These are phyloP conservation scores for Bacillus rossius DNA, from an alignment of 1,140 invertebrate genomes.

Conservation along the genomic window DNA sequence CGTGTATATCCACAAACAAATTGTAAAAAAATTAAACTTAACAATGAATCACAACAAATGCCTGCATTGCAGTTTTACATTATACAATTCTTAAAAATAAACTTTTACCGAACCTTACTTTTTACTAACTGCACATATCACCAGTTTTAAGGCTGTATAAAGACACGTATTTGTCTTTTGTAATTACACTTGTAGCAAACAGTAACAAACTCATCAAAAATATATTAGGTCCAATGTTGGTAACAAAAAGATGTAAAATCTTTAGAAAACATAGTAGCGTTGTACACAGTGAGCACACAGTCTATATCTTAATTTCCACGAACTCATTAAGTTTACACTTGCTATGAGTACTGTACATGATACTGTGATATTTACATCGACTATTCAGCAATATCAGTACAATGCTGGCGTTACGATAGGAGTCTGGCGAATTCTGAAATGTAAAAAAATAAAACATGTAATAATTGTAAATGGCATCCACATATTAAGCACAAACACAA, in stretches of 20 bases:
- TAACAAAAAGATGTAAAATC: slow-evolving; percentile 10
- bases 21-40: slow-evolving; percentile 7
- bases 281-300: neutral
- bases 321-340: slow-evolving; percentile 1
- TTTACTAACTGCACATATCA: neutral
- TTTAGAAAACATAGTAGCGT: neutral
- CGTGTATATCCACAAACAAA: neutral
- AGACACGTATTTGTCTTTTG: neutral
- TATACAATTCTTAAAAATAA: neutral
- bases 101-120: neutral
- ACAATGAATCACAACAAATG: neutral
- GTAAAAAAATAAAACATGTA: slow-evolving; percentile 24
- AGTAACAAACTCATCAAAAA: slow-evolving; percentile 11
- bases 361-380: neutral
- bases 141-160: slow-evolving; percentile 5
- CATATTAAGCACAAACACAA: neutral
- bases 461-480: neutral
- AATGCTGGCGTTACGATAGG: slow-evolving; percentile 48
- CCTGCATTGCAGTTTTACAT: neutral
- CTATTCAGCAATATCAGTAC: neutral
- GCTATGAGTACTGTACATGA: neutral
- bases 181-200: neutral
- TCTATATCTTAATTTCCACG: neutral
- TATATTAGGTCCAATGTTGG: slow-evolving; percentile 10
- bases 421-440: slow-evolving; percentile 59